Evolutionary conservation across 1,140 invertebrate species (phyloP).

Genomic region (Asbolus verrucosus): DNA sequence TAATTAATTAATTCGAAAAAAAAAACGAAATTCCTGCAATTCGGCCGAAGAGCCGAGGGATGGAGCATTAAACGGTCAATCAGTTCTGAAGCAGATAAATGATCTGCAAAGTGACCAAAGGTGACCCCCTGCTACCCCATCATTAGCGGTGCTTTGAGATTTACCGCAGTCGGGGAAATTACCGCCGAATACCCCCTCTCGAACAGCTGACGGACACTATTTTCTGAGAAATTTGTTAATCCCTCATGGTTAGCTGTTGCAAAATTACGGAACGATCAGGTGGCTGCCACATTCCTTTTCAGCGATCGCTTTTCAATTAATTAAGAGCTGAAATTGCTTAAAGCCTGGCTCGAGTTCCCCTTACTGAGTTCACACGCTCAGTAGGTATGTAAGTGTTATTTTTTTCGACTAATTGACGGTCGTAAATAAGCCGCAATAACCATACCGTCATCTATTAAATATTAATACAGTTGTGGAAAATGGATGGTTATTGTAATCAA

Average conservation of each 20-base stretch:
- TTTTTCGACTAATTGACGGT: slow-evolving; percentile 15
- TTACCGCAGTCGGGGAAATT: slow-evolving; percentile 2
- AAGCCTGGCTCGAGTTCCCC: no score
- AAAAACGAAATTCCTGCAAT: no score
- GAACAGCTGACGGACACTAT: no score
- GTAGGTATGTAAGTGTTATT: slow-evolving; percentile 25
- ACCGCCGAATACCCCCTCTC: slow-evolving; percentile 1
- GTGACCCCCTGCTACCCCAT: slow-evolving; percentile 53
- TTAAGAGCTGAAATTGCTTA: slow-evolving; percentile 7
- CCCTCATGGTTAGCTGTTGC: no score
- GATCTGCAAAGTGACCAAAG: slow-evolving; percentile 54
- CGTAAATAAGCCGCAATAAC: no score
- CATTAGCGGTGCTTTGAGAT: slow-evolving; percentile 55
- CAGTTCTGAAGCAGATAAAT: slow-evolving; percentile 51
- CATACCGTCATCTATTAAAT: no score
- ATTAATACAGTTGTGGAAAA: no score
- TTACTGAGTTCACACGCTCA: slow-evolving; percentile 38
- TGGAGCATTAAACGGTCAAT: slow-evolving; percentile 51
- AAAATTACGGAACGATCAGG: no score
- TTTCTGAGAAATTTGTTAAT: not conserved
- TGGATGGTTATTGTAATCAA: no score
- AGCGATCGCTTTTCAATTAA: not conserved
- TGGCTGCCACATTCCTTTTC: no score
- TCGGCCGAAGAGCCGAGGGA: no score
- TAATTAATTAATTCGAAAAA: no score